Percentiles rank a stretch among this genome's conserved stretches.
Evolutionary conservation across 2,888 invertebrate species (phyloP).

Genomic region (Apamea sordens): DNA sequence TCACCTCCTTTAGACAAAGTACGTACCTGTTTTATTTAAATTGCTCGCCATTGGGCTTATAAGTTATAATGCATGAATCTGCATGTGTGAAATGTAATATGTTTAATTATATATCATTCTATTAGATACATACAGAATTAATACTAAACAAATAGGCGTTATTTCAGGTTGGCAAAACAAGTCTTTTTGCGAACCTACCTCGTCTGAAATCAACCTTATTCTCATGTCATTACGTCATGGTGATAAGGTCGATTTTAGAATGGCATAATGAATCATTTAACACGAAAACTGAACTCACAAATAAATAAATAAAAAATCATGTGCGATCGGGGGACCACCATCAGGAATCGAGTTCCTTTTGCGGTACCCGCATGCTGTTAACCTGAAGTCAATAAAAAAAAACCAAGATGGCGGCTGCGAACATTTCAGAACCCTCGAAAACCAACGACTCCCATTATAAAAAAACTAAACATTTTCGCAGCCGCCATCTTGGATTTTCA

Average conservation of each 20-base stretch:
- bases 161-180: neutral
- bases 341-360: no score
- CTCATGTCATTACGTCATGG: neutral
- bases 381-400: no score
- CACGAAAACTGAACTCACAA: neutral
- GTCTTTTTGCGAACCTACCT: neutral
- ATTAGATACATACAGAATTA: neutral
- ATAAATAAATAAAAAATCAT: no score
- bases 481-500: no score
- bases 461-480: no score
- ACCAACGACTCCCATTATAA: no score
- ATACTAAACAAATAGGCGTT: neutral
- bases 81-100: no score
- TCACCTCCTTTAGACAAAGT: slow-evolving; percentile 48
- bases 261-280: neutral
- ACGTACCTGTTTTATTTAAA: slow-evolving; percentile 25
- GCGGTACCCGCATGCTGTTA: no score
- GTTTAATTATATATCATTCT: no score
- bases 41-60: neutral
- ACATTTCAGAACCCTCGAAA: no score
- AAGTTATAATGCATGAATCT: neutral
- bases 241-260: neutral
- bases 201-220: neutral
- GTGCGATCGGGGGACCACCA: no score
- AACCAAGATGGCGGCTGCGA: no score